These are phyloP conservation scores for Mimumesa dahlbomi DNA, from an alignment of 2,888 invertebrate genomes.

Conservation along the genomic window DNA sequence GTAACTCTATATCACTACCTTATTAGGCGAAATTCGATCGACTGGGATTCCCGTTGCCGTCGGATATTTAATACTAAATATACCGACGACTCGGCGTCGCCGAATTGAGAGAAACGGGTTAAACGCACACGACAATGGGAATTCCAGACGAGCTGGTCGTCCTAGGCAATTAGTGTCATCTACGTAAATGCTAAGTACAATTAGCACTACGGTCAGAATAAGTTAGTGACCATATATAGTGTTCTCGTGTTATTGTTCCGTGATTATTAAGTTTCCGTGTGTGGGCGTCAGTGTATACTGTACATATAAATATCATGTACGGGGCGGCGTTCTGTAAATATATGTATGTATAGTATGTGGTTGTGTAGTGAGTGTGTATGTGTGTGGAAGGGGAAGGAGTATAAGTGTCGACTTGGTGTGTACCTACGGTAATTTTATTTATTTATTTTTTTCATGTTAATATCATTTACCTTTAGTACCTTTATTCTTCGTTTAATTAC, in stretches of 20 bases:
- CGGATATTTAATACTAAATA: constrained; percentile 26
- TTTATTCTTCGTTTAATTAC: constrained; percentile 62
- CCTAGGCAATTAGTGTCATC: constrained; percentile 74
- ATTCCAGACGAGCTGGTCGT: constrained; percentile 55
- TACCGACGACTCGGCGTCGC: constrained; percentile 7
- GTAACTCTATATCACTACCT: constrained; percentile 76
- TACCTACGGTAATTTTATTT: constrained; percentile 52
- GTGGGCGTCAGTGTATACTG: neutral
- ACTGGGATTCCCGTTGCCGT: constrained; percentile 33
- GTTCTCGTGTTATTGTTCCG: constrained; percentile 18
- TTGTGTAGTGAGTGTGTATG: neutral
- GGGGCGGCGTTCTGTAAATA: neutral
- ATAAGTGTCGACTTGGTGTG: constrained; percentile 28
- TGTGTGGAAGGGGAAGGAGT: constrained; percentile 1
- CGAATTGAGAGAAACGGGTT: constrained; percentile 6
- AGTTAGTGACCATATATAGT: constrained; percentile 71
- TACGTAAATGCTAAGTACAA: constrained; percentile 77
- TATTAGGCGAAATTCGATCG: constrained; percentile 67
- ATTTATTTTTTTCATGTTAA: constrained; percentile 52
- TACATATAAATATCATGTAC: neutral
- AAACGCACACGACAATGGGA: constrained; percentile 40
- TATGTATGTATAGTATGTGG: constrained; percentile 8
- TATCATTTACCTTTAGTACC: constrained; percentile 62
- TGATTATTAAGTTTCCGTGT: constrained; percentile 19
- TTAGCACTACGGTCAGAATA: constrained; percentile 78